Evolutionary conservation across 1,140 invertebrate species (phyloP).

Genomic region (Drosophila parabipectinata): DNA sequence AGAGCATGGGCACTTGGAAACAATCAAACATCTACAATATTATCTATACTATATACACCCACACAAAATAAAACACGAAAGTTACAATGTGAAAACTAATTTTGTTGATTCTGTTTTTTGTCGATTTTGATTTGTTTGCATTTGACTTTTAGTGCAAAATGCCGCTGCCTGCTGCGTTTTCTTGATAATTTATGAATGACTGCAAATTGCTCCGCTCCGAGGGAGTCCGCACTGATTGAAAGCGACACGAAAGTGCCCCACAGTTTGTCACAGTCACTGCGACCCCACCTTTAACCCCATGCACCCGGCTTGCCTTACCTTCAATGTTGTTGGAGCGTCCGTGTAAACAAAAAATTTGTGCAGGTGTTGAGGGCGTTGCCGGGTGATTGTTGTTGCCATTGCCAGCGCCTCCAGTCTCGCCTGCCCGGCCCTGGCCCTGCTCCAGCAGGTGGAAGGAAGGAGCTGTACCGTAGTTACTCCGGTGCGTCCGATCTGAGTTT

Average conservation of each 20-base stretch:
- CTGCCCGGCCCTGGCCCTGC: constrained; percentile 13
- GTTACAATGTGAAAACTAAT: constrained; percentile 70
- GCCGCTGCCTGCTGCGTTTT: constrained; percentile 65
- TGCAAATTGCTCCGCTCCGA: constrained; percentile 63
- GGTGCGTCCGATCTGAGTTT: constrained; percentile 30
- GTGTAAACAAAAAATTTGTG: constrained; percentile 77
- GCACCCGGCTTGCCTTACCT: constrained; percentile 40
- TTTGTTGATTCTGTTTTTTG: constrained; percentile 47
- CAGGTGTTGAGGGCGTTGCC: constrained; percentile 50
- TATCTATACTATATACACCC: background rate
- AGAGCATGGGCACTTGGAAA: constrained; percentile 34
- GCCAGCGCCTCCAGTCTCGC: constrained; percentile 17
- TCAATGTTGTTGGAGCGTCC: constrained; percentile 72
- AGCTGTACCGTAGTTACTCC: constrained; percentile 67
- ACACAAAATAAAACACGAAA: constrained; percentile 24
- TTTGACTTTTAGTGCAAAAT: constrained; percentile 54
- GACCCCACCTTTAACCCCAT: background rate
- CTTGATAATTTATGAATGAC: constrained; percentile 77
- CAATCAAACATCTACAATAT: constrained; percentile 23
- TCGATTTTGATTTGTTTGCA: constrained; percentile 50
- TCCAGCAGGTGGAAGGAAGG: constrained; percentile 42
- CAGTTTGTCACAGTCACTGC: constrained; percentile 46
- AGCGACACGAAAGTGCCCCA: constrained; percentile 69
- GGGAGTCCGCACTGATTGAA: constrained; percentile 64
- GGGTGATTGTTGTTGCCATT: constrained; percentile 68